These are phyloP conservation scores for Corythornis cristatus DNA, from an alignment of 2,113 vertebrate species.

Conservation along the genomic window DNA sequence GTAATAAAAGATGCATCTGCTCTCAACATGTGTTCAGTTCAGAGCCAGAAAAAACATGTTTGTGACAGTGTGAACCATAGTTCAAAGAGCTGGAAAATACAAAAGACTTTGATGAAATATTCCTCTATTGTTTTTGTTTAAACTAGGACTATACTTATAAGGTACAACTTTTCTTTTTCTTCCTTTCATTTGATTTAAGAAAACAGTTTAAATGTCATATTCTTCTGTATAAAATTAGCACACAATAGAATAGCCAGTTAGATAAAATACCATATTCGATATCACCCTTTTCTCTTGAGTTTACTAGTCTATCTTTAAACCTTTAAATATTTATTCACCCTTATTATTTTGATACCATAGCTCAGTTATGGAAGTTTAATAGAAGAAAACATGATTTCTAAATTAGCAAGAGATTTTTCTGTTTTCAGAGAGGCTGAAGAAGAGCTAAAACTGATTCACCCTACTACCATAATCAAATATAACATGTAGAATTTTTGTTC, in stretches of 20 bases:
- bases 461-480: background rate
- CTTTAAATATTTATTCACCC: background rate
- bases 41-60: constrained; percentile 47
- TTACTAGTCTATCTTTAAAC: background rate
- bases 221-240: background rate
- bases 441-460: background rate
- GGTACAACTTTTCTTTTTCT: background rate
- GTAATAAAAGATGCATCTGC: constrained; percentile 31
- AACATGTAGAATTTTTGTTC: background rate
- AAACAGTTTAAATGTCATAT: background rate
- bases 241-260: background rate
- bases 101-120: constrained; percentile 37
- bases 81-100: constrained; percentile 60
- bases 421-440: background rate
- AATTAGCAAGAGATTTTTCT: background rate
- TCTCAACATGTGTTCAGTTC: background rate
- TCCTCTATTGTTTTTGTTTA: constrained; percentile 49
- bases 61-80: constrained; percentile 29
- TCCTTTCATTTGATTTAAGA: background rate
- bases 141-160: background rate
- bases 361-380: background rate
- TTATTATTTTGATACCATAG: background rate
- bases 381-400: background rate
- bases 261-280: background rate
- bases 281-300: background rate